Percentiles rank a stretch among this genome's conserved stretches.
Evolutionary conservation across 2,113 vertebrate genomes (phyloP).

Genomic region (Chaetura pelagica): DNA sequence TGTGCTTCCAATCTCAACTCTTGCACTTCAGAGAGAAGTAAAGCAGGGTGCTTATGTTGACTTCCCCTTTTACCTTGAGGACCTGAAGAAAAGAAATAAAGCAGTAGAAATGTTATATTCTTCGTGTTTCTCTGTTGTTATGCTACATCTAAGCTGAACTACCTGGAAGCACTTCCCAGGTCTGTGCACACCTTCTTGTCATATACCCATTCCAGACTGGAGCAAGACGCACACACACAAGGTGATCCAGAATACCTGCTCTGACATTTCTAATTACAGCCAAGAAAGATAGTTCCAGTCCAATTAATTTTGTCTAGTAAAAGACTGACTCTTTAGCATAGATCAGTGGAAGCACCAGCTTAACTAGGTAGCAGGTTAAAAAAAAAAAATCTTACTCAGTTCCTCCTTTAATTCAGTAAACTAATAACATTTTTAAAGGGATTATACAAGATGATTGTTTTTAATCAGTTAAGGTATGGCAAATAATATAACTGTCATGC

Average conservation of each 20-base stretch:
- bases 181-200: background rate
- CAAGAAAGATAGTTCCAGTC: background rate
- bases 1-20: background rate
- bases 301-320: background rate
- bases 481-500: background rate
- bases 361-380: background rate
- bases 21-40: background rate
- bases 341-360: background rate
- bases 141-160: background rate
- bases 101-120: background rate
- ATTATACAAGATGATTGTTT: background rate
- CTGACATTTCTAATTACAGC: background rate
- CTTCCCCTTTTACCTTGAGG: background rate
- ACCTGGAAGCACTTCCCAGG: background rate
- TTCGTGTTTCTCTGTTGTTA: background rate
- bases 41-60: background rate
- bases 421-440: background rate
- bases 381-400: background rate
- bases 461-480: background rate
- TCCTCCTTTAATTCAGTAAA: background rate
- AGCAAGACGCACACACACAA: background rate
- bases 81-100: background rate
- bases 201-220: rapidly evolving
- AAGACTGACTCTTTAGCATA: background rate
- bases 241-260: background rate